These are phyloP conservation scores for Sebastes vulpes DNA, from an alignment of 2,797 vertebrate genomes.

Conservation along the genomic window DNA sequence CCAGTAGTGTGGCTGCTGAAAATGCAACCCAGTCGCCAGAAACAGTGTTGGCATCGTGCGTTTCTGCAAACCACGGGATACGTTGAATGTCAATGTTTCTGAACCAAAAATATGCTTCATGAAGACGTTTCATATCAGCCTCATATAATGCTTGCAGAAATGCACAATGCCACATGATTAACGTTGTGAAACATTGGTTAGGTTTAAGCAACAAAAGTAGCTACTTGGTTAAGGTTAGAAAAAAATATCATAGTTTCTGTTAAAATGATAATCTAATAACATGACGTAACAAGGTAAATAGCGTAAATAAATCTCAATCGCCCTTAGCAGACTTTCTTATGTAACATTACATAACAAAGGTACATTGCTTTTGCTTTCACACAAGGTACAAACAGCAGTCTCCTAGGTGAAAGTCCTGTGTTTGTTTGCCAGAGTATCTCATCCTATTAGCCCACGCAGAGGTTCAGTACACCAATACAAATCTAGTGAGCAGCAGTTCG, in stretches of 20 bases:
- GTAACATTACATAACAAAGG: not conserved
- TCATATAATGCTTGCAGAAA: not conserved
- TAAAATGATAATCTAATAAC: not conserved
- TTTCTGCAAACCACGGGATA: too few relatives aligned
- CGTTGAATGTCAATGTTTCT: not conserved
- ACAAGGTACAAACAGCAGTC: not conserved
- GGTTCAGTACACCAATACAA: not conserved
- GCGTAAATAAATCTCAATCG: not conserved
- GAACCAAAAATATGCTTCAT: not conserved
- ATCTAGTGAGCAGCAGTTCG: constrained; percentile 16
- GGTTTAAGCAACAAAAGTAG: not conserved
- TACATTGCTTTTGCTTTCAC: not conserved
- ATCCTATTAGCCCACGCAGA: not conserved
- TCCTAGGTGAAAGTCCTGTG: not conserved
- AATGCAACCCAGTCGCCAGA: not conserved
- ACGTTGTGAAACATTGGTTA: not conserved
- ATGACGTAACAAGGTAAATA: not conserved
- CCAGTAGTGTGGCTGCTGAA: not conserved
- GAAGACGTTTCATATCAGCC: not conserved
- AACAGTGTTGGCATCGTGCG: not conserved
- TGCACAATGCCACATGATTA: not conserved
- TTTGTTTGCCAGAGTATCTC: not conserved
- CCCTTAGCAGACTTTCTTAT: not conserved
- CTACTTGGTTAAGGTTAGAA: not conserved
- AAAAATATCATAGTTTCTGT: not conserved